Evolutionary conservation across 2,113 vertebrate genomes (phyloP), one percentile per base, ranked within the genome.

Genomic region (Tenebrosternarchus preto): DNA sequence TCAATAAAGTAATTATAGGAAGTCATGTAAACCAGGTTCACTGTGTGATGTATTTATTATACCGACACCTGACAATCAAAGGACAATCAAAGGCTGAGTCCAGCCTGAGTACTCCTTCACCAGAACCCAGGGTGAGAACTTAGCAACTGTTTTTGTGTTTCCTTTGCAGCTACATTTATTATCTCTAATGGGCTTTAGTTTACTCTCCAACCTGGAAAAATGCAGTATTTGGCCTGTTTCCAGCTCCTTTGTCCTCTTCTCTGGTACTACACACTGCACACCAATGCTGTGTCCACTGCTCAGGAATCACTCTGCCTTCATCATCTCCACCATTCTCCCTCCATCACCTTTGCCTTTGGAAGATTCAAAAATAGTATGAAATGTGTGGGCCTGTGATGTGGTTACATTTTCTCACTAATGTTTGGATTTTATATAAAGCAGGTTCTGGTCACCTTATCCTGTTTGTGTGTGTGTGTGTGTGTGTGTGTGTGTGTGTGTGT

Each of bases 201-300:
- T 79, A 90, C 91, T 88, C 90, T 89, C 88, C 89, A 90, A 93
- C 90, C 92, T 84, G 82, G 93, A 87, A 91, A 85, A 89, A 80
- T 79, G 89, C 75, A 0, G 84, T 86, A 87, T 85, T 90, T 92
- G 85, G 20, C 33, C 71, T 29, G 9, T 29, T 22, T 83, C 67
- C 72, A 27, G 20, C 27, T 73, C 50, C 55, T 60, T 55, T 78
- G 55, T 66, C 69, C 53, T 17, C 24, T 1, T 66, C 81, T 77
- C 46, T 7, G 29, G 71, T n/a, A n/a, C n/a, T n/a, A n/a, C n/a
- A n/a, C n/a, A n/a, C n/a, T n/a, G n/a, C n/a, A n/a, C n/a, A n/a
- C n/a, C 60, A 73, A 7, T 57, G 50, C 70, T 74, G 36, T 46
- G 22, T 57, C 46, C 60, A 29, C 69, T 43, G 39, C 31, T 22